phyloP scores from a whole-genome alignment of 1,140 invertebrate genomes.

The Lordiphosa collinella region DNA sequence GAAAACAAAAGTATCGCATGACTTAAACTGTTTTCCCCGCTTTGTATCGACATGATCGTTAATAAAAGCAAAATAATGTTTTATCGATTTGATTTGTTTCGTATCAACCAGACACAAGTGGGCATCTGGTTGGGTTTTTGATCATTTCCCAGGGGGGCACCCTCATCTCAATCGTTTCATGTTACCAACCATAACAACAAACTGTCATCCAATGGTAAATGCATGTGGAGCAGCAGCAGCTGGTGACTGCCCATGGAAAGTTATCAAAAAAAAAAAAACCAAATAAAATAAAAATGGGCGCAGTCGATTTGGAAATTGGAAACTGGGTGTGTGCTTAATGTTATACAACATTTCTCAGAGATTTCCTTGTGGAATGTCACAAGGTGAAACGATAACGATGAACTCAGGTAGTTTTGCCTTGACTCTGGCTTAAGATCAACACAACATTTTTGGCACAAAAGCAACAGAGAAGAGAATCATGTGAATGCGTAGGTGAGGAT shows the following conservation, averaged over 20 bases:
- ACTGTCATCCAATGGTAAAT: constrained; percentile 37
- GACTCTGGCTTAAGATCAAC: constrained; percentile 52
- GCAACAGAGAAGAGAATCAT: constrained; percentile 24
- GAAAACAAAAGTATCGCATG: too few species aligned
- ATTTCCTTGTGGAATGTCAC: constrained; percentile 10
- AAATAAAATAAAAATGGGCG: constrained; percentile 17
- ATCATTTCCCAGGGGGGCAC: constrained; percentile 19
- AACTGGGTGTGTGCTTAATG: constrained; percentile 42
- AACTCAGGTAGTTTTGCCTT: constrained; percentile 64
- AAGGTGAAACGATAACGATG: constrained; percentile 23
- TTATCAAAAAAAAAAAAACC: constrained; percentile 31
- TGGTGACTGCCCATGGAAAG: constrained; percentile 36
- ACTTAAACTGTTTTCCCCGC: too few species aligned
- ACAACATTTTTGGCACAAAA: constrained; percentile 32
- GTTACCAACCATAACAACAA: constrained; percentile 29
- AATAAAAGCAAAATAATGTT: too few species aligned
- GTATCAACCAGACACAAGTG: too few species aligned
- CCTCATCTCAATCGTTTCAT: constrained; percentile 12
- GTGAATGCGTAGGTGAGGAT: constrained; percentile 30
- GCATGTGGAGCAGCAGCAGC: constrained; percentile 25
- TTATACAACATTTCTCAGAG: background rate
- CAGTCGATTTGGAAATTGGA: constrained; percentile 38
- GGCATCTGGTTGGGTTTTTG: constrained; percentile 13
- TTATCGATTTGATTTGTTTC: too few species aligned
- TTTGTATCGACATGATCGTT: too few species aligned